Evolutionary conservation across 1,140 invertebrate genomes (phyloP), one percentile per base, ranked within the genome.

Genomic region (Eupristina koningsbergeri): DNA sequence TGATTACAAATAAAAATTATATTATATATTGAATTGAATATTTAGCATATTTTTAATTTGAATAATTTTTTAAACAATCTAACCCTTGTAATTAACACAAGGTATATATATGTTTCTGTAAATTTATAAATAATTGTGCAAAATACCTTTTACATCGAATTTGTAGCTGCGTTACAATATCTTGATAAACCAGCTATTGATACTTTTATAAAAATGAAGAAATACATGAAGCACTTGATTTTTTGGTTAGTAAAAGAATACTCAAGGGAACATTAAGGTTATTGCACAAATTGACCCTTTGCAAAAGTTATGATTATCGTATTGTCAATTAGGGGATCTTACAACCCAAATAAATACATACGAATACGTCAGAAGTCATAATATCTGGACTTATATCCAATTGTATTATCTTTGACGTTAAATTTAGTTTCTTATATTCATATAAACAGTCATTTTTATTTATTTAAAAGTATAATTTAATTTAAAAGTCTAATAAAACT

Each of bases 241-340:
- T 22, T 71, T 71, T 71, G 53, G 1, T 15, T 47, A 50, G 45
- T 26, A 31, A 11, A 75, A 50, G 45, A 19, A 29, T 6, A 31
- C 5, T 5, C 19, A 50, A 8, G 45, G 45, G 15, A 75, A 22
- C 22, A 13, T 6, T 45, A 22, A 26, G 73, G 1, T 71, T 71
- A 1, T 26, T 58, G 22, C 39, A 22, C 41, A 71, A 41, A 71
- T 71, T 71, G 67, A 36, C 67, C 9, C 22, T 41, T 11, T n/a
- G 29, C 45, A 75, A 75, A 75, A 75, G 47, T 75, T 58, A 73
- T 81, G 80, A 81, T 81, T 81, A 69, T 74, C 80, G 39, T 34
- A 58, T 61, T 17, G 39, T 17, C 73, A 22, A 50, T 36, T 53
- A 34, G 31, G 76, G 76, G 76, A 64, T 36, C 47, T 39, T 77